phyloP scores from a whole-genome alignment of 2,888 invertebrate species.

The Trichogramma evanescens region DNA sequence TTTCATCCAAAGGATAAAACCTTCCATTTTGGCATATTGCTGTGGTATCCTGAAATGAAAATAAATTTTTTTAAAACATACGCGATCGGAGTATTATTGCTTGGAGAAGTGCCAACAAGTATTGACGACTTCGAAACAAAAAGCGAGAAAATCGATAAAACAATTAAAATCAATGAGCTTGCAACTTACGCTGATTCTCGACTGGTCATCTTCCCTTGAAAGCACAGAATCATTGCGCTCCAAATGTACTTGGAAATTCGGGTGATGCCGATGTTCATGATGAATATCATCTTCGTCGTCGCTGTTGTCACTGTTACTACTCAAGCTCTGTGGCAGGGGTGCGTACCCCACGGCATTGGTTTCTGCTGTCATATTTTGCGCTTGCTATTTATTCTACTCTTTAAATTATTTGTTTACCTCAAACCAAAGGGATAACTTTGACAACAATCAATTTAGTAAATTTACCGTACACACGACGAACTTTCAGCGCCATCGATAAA shows the following conservation, averaged over 20 bases:
- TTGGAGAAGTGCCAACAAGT: not conserved
- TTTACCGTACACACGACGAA: too few species aligned
- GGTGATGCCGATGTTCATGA: not conserved
- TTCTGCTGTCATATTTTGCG: slow-evolving; percentile 33
- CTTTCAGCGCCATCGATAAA: too few species aligned
- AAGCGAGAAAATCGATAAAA: not conserved
- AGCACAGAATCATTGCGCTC: slow-evolving; percentile 13
- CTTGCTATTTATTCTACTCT: too few species aligned
- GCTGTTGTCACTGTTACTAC: slow-evolving; percentile 73
- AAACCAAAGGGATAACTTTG: too few species aligned
- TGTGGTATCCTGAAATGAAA: slow-evolving; percentile 29
- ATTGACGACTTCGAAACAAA: not conserved
- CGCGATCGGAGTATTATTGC: not conserved
- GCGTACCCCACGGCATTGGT: slow-evolving; percentile 52
- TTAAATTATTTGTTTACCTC: too few species aligned
- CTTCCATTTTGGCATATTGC: slow-evolving; percentile 34
- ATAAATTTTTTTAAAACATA: not conserved
- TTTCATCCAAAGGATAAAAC: slow-evolving; percentile 39
- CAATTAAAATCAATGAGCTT: not conserved
- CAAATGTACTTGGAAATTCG: too few species aligned
- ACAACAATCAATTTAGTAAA: too few species aligned
- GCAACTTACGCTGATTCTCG: slow-evolving; percentile 20
- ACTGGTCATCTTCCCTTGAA: slow-evolving; percentile 23
- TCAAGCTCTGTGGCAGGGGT: slow-evolving; percentile 69
- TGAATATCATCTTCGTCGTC: slow-evolving; percentile 49